Percentiles rank a stretch among this genome's conserved stretches.
phyloP scores from a whole-genome alignment of 2,113 vertebrate genomes.

The Porphyrio hochstetteri region DNA sequence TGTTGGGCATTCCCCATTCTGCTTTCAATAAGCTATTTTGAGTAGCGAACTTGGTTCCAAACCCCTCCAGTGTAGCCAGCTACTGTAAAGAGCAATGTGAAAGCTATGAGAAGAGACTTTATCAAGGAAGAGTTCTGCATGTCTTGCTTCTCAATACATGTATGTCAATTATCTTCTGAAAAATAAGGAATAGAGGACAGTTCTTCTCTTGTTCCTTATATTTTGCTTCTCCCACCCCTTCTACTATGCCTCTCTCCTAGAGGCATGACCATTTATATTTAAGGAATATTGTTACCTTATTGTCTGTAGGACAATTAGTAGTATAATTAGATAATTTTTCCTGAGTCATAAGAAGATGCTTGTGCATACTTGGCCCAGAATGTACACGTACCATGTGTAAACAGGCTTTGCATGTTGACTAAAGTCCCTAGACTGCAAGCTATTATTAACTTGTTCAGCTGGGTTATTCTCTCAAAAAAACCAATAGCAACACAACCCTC shows the following conservation, averaged over 20 bases:
- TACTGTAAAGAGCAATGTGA: not conserved
- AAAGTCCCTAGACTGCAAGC: not conserved
- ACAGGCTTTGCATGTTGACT: not conserved
- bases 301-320: not conserved
- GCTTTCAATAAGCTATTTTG: conserved; percentile 47
- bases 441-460: not conserved
- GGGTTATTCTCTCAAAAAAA: not conserved
- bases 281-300: not conserved
- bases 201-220: not conserved
- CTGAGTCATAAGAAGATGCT: not conserved
- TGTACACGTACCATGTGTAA: not conserved
- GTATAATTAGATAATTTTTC: not conserved
- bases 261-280: not conserved
- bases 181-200: not conserved
- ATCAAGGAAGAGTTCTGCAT: not conserved
- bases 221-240: not conserved
- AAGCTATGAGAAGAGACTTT: not conserved
- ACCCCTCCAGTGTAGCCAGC: not conserved
- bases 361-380: not conserved
- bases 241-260: not conserved
- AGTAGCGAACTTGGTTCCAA: not conserved
- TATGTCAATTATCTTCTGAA: not conserved
- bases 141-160: not conserved
- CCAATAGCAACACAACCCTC: not conserved
- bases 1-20: conserved; percentile 41